Evolutionary conservation across 2,888 invertebrate genomes (phyloP), one percentile per base, ranked within the genome.

Genomic region (Pardosa pseudoannulata): DNA sequence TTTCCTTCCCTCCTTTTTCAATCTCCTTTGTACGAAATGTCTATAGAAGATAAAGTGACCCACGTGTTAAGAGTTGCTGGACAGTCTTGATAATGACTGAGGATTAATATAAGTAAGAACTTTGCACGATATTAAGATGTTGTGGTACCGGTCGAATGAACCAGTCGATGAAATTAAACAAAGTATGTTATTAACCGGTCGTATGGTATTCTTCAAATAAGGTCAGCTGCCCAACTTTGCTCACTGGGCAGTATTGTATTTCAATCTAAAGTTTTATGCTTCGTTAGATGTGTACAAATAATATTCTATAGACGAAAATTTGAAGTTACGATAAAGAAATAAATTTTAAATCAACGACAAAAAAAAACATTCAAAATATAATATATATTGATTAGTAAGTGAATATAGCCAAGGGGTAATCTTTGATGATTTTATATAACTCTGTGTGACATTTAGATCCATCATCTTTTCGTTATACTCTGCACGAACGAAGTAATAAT

Each of bases 331-430:
- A 50, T 50, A 50, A 50, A 50, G 0, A 50, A 50, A 16, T 50
- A 50, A 50, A 50, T 50, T 50, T 50, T 50, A 50, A 50, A 50
- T 50, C 16, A 50, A 50, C 50, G 1, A 50, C 23, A 50, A n/a
- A 50, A 50, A 50, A 1, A 50, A 6, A 0, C 7, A 0, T 9
- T 50, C 7, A 50, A 36, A 36, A 50, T 36, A 9, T 36, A 36
- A 36, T 36, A 36, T 36, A 36, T 7, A 36, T 36, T 36, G 1
- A 0, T n/a, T n/a, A 50, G 50, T 50, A 50, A 50, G 50, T 50
- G 50, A 50, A 50, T 50, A 0, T 50, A 6, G n/a, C 50, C 5
- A 50, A 50, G 1, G 50, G 2, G 50, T 50, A 50, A 1, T 50
- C 50, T 50, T 50, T 0, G 50, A 16, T 1, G 50, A 0, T 0